Evolutionary conservation across 1,140 invertebrate genomes (phyloP).

Genomic region (Asobara japonica): DNA sequence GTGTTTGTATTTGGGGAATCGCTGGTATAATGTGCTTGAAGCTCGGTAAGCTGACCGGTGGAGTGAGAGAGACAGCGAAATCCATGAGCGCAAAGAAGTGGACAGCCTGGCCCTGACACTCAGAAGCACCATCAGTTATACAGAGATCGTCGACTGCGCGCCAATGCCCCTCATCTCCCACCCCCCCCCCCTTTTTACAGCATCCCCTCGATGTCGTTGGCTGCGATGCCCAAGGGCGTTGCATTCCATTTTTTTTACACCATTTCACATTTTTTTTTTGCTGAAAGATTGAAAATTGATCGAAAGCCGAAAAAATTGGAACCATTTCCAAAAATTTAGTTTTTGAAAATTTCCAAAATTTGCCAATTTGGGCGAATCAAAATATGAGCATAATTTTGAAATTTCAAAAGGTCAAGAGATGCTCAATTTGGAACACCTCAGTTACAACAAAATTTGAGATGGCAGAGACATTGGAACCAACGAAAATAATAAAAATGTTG

Average conservation of each 20-base stretch:
- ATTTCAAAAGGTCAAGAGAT: too few species aligned
- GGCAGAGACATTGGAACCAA: too few species aligned
- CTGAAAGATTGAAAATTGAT: too few species aligned
- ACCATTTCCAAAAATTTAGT: too few species aligned
- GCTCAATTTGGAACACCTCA: too few species aligned
- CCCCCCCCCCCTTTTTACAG: background rate
- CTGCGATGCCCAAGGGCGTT: slow-evolving; percentile 14
- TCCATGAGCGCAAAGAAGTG: slow-evolving; percentile 56
- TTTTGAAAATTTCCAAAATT: too few species aligned
- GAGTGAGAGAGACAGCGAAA: slow-evolving; percentile 21
- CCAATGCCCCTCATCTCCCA: background rate
- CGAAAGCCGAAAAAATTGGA: too few species aligned
- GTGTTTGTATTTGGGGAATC: slow-evolving; percentile 10
- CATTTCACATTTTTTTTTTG: background rate
- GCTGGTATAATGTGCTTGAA: slow-evolving; percentile 20
- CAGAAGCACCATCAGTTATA: slow-evolving; percentile 63
- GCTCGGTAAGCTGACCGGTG: background rate
- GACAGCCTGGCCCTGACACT: slow-evolving; percentile 61
- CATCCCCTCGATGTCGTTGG: background rate
- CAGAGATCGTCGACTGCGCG: slow-evolving; percentile 48
- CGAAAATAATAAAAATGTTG: too few species aligned
- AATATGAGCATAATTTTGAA: too few species aligned
- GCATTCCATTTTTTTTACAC: slow-evolving; percentile 4
- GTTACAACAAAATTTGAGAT: too few species aligned
- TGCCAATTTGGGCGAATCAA: too few species aligned